Conservation (phyloP, 2,888 invertebrate species). For the Melipona beecheii region DNA sequence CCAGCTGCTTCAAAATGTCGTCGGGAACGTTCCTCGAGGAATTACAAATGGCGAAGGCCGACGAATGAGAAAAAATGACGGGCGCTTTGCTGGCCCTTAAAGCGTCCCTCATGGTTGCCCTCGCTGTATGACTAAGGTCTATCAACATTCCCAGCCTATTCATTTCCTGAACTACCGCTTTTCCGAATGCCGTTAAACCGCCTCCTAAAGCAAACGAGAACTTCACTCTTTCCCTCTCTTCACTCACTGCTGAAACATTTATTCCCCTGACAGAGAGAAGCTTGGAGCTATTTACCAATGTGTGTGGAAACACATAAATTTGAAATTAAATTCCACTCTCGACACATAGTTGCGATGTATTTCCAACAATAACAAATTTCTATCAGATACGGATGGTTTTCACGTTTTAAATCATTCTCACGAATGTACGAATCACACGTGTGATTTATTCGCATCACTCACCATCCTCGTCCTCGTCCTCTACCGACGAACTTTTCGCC, state of each 20-base stretch:
- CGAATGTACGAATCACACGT: not conserved
- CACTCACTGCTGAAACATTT: constrained; percentile 6
- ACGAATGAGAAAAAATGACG: constrained; percentile 96
- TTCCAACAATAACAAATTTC: no score
- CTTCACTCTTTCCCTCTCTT: not conserved
- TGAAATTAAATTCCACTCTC: no score
- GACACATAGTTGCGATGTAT: no score
- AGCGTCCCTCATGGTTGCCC: constrained; percentile 93
- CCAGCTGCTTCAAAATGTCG: constrained; percentile 89
- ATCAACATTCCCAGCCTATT: constrained; percentile 97
- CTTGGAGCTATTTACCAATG: not conserved
- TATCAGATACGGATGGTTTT: no score
- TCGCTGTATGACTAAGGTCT: constrained; percentile 94
- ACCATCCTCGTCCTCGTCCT: constrained; percentile 80
- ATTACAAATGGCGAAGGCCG: constrained; percentile 94
- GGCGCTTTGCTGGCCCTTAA: constrained; percentile 93
- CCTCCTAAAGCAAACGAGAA: constrained; percentile 72
- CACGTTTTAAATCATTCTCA: not conserved
- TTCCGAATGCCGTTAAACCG: constrained; percentile 82
- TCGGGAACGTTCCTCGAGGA: constrained; percentile 95
- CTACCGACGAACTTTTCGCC: constrained; percentile 84
- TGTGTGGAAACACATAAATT: no score
- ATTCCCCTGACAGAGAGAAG: not conserved
- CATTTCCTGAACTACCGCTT: constrained; percentile 95
- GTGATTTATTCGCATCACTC: constrained; percentile 26